Evolutionary conservation across 2,113 vertebrate species (phyloP).

Genomic region (Prietella phreatophila): DNA sequence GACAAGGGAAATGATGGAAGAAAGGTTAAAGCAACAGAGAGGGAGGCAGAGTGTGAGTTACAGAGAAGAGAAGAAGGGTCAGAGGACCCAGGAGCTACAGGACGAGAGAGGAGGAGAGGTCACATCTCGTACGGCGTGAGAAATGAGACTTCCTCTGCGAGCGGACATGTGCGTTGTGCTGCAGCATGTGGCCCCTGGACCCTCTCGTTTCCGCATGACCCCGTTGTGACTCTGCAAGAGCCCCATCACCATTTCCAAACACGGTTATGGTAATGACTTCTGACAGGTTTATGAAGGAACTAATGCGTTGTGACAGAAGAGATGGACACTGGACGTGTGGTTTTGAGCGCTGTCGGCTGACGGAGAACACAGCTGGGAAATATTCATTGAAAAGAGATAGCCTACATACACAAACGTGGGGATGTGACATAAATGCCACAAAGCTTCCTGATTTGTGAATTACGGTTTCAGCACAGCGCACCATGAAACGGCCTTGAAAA

Average conservation of each 20-base stretch:
- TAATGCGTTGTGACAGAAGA: slow-evolving; percentile 42
- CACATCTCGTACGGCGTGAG: slow-evolving; percentile 32
- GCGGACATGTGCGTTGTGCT: slow-evolving; percentile 11
- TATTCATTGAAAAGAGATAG: slow-evolving; percentile 1
- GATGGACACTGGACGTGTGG: slow-evolving; percentile 25
- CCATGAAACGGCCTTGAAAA: not conserved
- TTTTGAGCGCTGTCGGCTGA: slow-evolving; percentile 48
- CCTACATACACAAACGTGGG: not conserved
- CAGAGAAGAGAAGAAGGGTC: slow-evolving; percentile 22
- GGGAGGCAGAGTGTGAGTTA: not conserved
- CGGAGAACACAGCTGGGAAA: slow-evolving; percentile 16
- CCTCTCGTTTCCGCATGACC: slow-evolving; percentile 26
- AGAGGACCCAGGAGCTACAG: not conserved
- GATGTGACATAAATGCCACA: not conserved
- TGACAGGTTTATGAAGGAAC: slow-evolving; percentile 35
- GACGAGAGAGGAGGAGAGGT: slow-evolving; percentile 33
- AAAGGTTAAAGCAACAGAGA: slow-evolving; percentile 36
- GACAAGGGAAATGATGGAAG: slow-evolving; percentile 1
- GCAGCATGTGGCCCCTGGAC: slow-evolving; percentile 26
- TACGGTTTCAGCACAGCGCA: not conserved
- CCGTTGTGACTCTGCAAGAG: not conserved
- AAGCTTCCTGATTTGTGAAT: not conserved
- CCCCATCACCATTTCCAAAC: not conserved
- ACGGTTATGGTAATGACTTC: not conserved
- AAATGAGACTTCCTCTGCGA: slow-evolving; percentile 46